Base-by-base conservation (phyloP, 2,888 invertebrate genomes). In the Phengaris arion region DNA sequence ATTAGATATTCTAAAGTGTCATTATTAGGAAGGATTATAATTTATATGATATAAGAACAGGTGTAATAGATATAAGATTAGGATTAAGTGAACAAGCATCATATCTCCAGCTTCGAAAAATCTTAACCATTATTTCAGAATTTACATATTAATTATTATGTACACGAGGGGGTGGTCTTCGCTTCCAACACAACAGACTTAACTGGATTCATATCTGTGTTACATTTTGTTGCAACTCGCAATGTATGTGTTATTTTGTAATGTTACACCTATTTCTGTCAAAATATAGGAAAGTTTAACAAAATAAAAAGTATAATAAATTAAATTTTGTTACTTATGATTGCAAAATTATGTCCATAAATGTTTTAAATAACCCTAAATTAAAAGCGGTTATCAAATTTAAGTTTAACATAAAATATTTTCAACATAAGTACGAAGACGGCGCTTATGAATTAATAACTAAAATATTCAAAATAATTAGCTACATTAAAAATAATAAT, bases 141-240 rank as follows among this genome's bases (percentile, higher is more conserved):
- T 84, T 82, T 84, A 85, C 82, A 86, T 87, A 4, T 35, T 35
- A 35, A 35, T 35, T 35, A 35, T 35, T 35, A 86, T 86, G 82
- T 86, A 86, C 86, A 86, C 79, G 79, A 79, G 79, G 77, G 75
- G 59, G 78, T 78, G 75, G 74, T 77, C 12, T 55, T 75, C 7
- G 10, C 68, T 68, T 46, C 46, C 12, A 64, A 35, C 64, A 68
- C 68, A 68, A 52, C 52, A 54, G 12, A 72, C 22, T 12, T 15
- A 9, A 70, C 15, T 70, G 48, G 5, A 69, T 10, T 35, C 12
- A 72, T 54, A 8, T 9, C 22, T n/a, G 48, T 68, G 59, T n/a
- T 15, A 69, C 46, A 15, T 35, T 54, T 64, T 35, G 35, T 64
- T 64, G 64, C 64, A 64, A 45, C 64, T 52, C 52, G 52, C 9